Conservation (phyloP, 2,113 vertebrate species). For the Mustela lutreola region DNA sequence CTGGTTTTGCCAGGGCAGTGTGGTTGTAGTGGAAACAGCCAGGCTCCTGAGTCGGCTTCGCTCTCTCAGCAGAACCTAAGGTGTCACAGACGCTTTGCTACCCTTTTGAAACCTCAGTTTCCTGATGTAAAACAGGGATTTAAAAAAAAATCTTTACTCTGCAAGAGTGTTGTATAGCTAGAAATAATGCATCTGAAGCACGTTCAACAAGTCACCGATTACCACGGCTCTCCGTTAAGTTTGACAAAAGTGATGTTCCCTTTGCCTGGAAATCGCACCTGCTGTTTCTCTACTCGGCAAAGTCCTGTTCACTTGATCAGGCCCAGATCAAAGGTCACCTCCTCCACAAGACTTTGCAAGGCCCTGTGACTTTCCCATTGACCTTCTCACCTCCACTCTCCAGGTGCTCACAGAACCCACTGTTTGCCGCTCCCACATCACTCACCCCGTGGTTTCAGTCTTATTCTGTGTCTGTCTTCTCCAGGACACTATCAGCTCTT, state of each 20-base stretch:
- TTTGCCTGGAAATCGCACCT: neutral
- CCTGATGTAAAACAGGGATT: neutral
- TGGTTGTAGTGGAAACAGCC: rapidly evolving
- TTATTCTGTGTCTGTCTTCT: neutral
- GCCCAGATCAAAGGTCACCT: neutral
- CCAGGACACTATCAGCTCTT: neutral
- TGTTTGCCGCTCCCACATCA: neutral
- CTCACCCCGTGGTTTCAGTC: neutral
- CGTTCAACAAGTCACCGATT: neutral
- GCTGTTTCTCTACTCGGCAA: neutral
- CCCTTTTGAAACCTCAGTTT: neutral
- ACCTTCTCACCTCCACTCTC: neutral
- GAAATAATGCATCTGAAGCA: neutral
- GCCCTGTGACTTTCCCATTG: no score
- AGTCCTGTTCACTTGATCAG: neutral
- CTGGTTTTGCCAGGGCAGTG: rapidly evolving
- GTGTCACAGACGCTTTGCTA: neutral
- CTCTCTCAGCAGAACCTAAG: neutral
- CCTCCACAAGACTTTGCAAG: neutral
- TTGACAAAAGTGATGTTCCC: neutral
- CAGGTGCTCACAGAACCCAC: rapidly evolving
- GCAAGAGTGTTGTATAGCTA: neutral
- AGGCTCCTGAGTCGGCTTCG: neutral
- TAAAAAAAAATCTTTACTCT: neutral
- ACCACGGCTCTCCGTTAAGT: neutral